A percentile compares a stretch with the other conserved stretches of the same genome.
phyloP scores from a whole-genome alignment of 2,797 vertebrate genomes.

The Micrastur ruficollis region DNA sequence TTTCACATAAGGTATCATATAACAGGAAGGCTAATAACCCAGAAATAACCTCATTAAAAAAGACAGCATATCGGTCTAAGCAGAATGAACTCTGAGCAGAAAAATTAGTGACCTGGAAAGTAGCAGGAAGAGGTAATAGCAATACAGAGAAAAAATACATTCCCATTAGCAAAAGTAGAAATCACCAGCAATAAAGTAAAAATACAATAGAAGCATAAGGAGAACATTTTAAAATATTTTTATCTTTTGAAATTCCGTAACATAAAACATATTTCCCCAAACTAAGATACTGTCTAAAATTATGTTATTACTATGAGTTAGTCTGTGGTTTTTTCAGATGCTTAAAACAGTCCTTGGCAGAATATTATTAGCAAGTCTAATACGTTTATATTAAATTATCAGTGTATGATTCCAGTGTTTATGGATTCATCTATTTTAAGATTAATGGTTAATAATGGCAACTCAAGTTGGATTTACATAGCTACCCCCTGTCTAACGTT shows the following conservation, averaged over 20 bases:
- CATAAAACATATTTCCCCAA: not conserved
- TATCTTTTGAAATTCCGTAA: constrained; percentile 51
- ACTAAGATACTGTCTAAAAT: constrained; percentile 2
- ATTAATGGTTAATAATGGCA: constrained; percentile 34
- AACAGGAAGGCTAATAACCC: constrained; percentile 98
- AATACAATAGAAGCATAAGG: constrained; percentile 61
- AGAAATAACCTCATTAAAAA: constrained; percentile 99
- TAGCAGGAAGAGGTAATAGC: constrained; percentile 91
- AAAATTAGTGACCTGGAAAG: constrained; percentile 99
- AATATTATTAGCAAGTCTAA: not conserved
- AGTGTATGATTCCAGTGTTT: constrained; percentile 1
- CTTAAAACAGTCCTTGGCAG: not conserved
- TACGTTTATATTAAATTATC: constrained; percentile 10
- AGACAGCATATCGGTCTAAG: constrained; percentile 94
- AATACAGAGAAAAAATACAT: constrained; percentile 80
- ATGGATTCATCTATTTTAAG: constrained; percentile 17
- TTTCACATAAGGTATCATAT: constrained; percentile 93
- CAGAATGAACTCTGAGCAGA: constrained; percentile 98
- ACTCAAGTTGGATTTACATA: constrained; percentile 3
- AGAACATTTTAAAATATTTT: constrained; percentile 56
- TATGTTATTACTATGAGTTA: not conserved
- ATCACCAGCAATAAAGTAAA: constrained; percentile 67
- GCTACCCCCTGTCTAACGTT: not conserved
- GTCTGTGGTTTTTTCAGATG: not conserved
- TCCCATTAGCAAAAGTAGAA: constrained; percentile 82